Conservation (phyloP, 2,797 vertebrate genomes). For the Choloepus didactylus region DNA sequence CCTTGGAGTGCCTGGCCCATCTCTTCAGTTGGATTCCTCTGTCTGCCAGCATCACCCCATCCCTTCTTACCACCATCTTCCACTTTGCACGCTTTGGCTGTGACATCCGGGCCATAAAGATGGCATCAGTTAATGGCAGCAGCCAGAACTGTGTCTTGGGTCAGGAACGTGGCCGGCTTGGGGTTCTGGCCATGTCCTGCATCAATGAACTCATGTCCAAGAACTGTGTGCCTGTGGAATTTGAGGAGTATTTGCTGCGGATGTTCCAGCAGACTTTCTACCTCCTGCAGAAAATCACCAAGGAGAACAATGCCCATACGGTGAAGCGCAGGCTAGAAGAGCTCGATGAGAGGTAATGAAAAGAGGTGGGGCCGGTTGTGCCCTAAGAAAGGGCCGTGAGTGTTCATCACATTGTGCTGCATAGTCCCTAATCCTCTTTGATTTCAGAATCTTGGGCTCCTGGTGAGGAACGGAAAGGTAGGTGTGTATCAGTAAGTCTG, state of each 20-base stretch:
- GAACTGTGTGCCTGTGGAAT: constrained; percentile 99
- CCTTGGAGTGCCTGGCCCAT: constrained; percentile 97
- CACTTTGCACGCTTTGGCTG: constrained; percentile 99
- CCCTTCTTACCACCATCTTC: constrained; percentile 98
- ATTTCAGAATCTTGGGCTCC: constrained; percentile 83
- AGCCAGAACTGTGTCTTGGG: constrained; percentile 87
- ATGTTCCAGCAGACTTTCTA: constrained; percentile 99
- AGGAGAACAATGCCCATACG: constrained; percentile 95
- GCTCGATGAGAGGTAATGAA: constrained; percentile 96
- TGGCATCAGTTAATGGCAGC: constrained; percentile 90
- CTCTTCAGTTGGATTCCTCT: constrained; percentile 99
- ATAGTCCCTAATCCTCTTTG: constrained; percentile 82
- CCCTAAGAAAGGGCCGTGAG: constrained; percentile 56
- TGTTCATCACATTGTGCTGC: constrained; percentile 25
- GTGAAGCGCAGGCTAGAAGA: constrained; percentile 97
- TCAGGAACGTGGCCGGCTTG: constrained; percentile 93
- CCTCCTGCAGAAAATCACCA: constrained; percentile 96
- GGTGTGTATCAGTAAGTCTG: constrained; percentile 79
- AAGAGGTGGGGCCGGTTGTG: background rate
- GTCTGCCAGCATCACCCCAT: constrained; percentile 97
- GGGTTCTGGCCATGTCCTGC: constrained; percentile 97
- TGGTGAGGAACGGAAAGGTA: constrained; percentile 74
- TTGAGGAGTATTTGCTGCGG: constrained; percentile 97
- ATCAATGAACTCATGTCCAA: constrained; percentile 99
- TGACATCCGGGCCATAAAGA: constrained; percentile 91